phyloP scores from a whole-genome alignment of 2,113 vertebrate genomes.

The Psammodynastes pulverulentus region DNA sequence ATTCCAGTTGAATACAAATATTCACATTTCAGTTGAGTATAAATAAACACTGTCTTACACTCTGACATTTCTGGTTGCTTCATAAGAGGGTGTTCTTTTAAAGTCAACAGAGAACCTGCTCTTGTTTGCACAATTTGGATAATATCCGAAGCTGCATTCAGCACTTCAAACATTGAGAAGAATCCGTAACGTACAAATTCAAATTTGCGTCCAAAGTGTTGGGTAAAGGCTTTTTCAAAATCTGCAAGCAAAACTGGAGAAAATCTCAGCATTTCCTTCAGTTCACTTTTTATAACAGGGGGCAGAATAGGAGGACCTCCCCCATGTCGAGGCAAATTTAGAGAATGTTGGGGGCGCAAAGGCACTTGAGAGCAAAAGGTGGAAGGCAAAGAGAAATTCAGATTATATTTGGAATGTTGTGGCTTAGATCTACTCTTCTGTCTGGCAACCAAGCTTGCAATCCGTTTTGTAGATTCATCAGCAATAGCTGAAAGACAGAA shows the following conservation, averaged over 20 bases:
- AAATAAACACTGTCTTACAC: constrained; percentile 42
- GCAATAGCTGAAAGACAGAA: constrained; percentile 71
- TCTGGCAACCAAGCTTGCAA: constrained; percentile 79
- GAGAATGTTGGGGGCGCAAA: constrained; percentile 58
- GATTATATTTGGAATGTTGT: background rate
- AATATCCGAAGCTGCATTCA: constrained; percentile 73
- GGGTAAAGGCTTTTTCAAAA: constrained; percentile 73
- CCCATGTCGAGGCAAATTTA: constrained; percentile 63
- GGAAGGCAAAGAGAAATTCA: background rate
- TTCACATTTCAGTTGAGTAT: background rate
- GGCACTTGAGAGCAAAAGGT: constrained; percentile 44
- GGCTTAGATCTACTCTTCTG: constrained; percentile 66
- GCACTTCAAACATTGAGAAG: constrained; percentile 78
- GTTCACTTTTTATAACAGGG: constrained; percentile 75
- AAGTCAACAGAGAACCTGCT: constrained; percentile 75
- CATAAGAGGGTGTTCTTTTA: constrained; percentile 57
- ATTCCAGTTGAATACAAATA: rapidly evolving
- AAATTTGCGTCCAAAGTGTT: constrained; percentile 76
- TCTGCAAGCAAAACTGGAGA: constrained; percentile 78
- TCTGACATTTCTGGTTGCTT: constrained; percentile 28
- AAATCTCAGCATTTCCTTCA: constrained; percentile 78
- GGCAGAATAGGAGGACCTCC: constrained; percentile 69
- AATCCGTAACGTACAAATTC: constrained; percentile 79
- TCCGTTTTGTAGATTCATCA: constrained; percentile 76
- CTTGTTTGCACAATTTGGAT: constrained; percentile 74